These are phyloP conservation scores for Micrastur ruficollis DNA, from an alignment of 2,797 vertebrate species.

Conservation along the genomic window DNA sequence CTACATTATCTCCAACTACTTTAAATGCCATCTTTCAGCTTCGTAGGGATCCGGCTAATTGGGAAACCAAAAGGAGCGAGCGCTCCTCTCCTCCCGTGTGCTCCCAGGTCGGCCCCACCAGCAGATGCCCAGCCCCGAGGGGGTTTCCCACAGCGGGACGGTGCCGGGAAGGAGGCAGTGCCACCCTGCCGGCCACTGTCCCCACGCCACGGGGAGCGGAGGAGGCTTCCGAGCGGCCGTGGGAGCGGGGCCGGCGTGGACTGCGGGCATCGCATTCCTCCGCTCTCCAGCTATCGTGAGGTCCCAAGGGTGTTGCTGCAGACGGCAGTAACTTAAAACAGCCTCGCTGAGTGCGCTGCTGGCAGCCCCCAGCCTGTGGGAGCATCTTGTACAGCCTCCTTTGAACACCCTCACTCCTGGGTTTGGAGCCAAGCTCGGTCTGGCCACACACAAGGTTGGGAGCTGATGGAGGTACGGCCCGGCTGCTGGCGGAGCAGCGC, in stretches of 20 bases:
- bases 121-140: neutral
- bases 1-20: neutral
- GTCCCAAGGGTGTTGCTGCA: neutral
- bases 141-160: neutral
- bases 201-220: fast-evolving
- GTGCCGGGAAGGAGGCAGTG: neutral
- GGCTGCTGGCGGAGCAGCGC: neutral
- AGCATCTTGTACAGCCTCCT: neutral
- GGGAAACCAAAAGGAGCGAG: neutral
- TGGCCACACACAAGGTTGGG: neutral
- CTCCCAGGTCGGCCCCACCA: neutral
- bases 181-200: neutral
- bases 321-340: neutral
- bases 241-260: neutral
- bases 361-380: neutral
- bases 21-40: neutral
- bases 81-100: fast-evolving
- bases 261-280: neutral
- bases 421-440: neutral
- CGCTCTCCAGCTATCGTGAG: neutral
- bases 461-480: neutral
- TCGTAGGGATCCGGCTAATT: neutral
- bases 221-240: neutral
- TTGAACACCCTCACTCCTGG: neutral
- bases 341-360: neutral